phyloP scores from a whole-genome alignment of 2,888 invertebrate species.

The Tolmerus cingulatus region DNA sequence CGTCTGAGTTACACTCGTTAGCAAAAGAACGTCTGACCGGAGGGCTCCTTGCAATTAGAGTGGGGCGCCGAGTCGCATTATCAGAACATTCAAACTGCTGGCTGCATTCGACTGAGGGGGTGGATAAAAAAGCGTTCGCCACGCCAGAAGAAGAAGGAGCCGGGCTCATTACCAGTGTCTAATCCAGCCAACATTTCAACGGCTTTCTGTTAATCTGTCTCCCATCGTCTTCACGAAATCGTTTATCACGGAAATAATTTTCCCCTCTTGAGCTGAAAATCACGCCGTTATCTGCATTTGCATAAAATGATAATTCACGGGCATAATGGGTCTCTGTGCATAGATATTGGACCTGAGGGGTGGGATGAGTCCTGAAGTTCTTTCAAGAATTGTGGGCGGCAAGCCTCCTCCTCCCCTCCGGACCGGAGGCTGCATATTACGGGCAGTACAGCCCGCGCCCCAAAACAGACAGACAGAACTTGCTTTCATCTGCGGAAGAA shows the following conservation, averaged over 20 bases:
- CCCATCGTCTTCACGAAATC: slow-evolving; percentile 40
- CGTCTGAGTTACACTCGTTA: not conserved
- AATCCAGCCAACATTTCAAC: slow-evolving; percentile 42
- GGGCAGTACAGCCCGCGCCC: slow-evolving; percentile 15
- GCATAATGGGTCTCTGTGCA: slow-evolving; percentile 48
- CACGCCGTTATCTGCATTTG: slow-evolving; percentile 54
- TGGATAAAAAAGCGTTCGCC: not conserved
- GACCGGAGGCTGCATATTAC: slow-evolving; percentile 6
- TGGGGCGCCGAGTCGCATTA: not conserved
- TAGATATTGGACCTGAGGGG: slow-evolving; percentile 40
- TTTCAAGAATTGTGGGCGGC: slow-evolving; percentile 37
- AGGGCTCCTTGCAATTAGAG: not conserved
- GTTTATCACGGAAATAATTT: slow-evolving; percentile 42
- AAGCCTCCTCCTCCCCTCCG: not conserved
- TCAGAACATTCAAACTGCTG: not conserved
- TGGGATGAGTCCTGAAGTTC: slow-evolving; percentile 15
- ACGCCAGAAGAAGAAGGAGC: not conserved
- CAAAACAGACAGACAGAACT: slow-evolving; percentile 43
- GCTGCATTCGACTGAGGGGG: not conserved
- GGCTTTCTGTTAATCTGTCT: slow-evolving; percentile 40
- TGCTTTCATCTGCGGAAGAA: slow-evolving; percentile 34
- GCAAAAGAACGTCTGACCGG: not conserved
- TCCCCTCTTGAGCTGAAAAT: slow-evolving; percentile 42
- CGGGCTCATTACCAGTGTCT: slow-evolving; percentile 37
- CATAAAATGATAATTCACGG: slow-evolving; percentile 54